A percentile compares a stretch with the other conserved stretches of the same genome.
These are phyloP conservation scores for Tupiocoris notatus DNA, from an alignment of 2,888 invertebrate species.

Conservation along the genomic window DNA sequence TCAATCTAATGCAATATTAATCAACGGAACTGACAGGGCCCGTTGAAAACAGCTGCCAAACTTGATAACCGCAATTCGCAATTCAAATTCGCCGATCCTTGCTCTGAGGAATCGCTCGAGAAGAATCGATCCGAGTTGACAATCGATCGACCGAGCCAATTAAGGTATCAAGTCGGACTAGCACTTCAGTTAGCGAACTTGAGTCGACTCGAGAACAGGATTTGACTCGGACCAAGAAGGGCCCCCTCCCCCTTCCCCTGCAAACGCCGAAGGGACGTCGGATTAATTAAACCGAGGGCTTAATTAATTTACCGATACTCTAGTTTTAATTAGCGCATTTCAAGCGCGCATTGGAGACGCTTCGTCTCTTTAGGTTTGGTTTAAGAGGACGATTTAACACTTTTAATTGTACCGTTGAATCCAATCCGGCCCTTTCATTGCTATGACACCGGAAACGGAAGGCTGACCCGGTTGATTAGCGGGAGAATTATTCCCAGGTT, in stretches of 20 bases:
- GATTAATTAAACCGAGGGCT: constrained; percentile 35
- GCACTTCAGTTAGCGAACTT: constrained; percentile 14
- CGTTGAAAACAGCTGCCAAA: too few relatives aligned
- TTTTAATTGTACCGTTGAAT: constrained; percentile 36
- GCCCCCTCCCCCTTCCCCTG: constrained; percentile 10
- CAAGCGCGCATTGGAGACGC: constrained; percentile 3
- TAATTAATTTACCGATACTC: constrained; percentile 41
- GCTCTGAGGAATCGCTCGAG: background rate
- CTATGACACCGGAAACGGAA: too few relatives aligned
- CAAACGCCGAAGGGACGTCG: constrained; percentile 1
- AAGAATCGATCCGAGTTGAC: constrained; percentile 12
- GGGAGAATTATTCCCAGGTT: too few relatives aligned
- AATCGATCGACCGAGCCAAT: constrained; percentile 20
- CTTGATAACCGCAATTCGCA: background rate
- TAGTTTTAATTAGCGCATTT: constrained; percentile 39
- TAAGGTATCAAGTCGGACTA: constrained; percentile 13
- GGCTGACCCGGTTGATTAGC: too few relatives aligned
- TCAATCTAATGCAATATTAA: too few relatives aligned
- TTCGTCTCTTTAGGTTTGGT: constrained; percentile 18
- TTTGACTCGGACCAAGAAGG: constrained; percentile 35
- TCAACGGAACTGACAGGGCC: too few relatives aligned
- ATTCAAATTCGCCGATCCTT: background rate
- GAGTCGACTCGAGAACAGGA: constrained; percentile 25
- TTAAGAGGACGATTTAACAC: constrained; percentile 36
- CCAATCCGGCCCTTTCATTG: constrained; percentile 4